Percentiles rank a stretch among this genome's conserved stretches.
These are phyloP conservation scores for Solea solea DNA, from an alignment of 2,113 vertebrate species.

Conservation along the genomic window DNA sequence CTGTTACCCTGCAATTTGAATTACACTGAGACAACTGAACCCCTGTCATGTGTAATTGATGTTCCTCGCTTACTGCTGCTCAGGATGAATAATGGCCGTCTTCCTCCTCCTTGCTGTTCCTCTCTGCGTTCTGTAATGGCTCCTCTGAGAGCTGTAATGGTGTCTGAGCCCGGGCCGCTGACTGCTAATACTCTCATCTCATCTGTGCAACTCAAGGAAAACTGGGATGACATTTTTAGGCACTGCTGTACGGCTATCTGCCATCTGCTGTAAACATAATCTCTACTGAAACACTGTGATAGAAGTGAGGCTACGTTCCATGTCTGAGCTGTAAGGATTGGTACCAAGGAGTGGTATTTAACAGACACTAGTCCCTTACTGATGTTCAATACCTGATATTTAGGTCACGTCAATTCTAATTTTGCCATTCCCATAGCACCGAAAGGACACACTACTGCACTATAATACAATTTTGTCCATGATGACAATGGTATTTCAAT, in stretches of 20 bases:
- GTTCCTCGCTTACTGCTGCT: constrained; percentile 56
- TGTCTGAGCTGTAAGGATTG: no score
- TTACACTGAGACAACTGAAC: constrained; percentile 31
- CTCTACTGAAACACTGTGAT: no score
- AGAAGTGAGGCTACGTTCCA: no score
- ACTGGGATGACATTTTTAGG: constrained; percentile 44
- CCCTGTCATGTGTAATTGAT: constrained; percentile 60
- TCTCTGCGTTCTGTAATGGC: constrained; percentile 55
- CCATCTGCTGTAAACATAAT: constrained; percentile 1
- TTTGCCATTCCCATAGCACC: no score
- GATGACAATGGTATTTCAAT: no score
- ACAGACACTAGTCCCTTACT: no score
- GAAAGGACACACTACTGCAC: no score
- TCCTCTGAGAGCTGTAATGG: constrained; percentile 71
- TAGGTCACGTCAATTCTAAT: no score
- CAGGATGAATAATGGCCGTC: constrained; percentile 68
- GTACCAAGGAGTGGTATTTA: no score
- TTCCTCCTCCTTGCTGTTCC: constrained; percentile 40
- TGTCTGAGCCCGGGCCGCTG: constrained; percentile 33
- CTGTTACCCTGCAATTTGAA: constrained; percentile 33
- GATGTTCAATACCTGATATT: no score
- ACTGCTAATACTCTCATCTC: constrained; percentile 58
- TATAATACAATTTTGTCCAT: no score
- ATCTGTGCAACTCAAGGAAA: constrained; percentile 55
- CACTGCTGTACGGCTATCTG: not conserved